These are phyloP conservation scores for Gadus chalcogrammus DNA, from an alignment of 2,113 vertebrate species.

Conservation along the genomic window DNA sequence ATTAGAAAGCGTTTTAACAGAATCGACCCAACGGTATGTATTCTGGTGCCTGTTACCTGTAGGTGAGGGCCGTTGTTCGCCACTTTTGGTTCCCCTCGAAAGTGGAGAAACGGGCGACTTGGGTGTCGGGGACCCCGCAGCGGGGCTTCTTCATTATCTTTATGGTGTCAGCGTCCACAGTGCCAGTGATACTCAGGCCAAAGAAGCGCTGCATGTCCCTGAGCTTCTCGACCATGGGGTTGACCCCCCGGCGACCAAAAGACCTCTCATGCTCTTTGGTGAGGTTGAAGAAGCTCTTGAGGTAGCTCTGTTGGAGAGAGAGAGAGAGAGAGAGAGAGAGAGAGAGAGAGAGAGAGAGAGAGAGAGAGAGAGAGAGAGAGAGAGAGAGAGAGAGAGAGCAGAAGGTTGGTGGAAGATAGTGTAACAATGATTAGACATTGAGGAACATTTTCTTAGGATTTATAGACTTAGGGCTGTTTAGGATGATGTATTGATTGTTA, in stretches of 20 bases:
- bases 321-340: background rate
- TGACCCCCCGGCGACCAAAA: constrained; percentile 1
- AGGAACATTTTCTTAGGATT: too few relatives aligned
- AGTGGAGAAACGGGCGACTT: constrained; percentile 55
- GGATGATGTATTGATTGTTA: too few relatives aligned
- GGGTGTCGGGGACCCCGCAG: constrained; percentile 78
- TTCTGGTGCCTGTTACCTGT: too few relatives aligned
- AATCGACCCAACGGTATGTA: too few relatives aligned
- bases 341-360: background rate
- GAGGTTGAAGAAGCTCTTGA: constrained; percentile 68
- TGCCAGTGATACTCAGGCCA: constrained; percentile 72
- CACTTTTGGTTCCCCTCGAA: constrained; percentile 73
- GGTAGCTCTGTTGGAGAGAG: constrained; percentile 53
- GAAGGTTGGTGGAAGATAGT: too few relatives aligned
- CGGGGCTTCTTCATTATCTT: constrained; percentile 75
- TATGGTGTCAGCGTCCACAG: constrained; percentile 68
- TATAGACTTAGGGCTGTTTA: too few relatives aligned
- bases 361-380: background rate
- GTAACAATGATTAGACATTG: too few relatives aligned
- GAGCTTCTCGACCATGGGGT: constrained; percentile 56
- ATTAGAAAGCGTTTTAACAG: too few relatives aligned
- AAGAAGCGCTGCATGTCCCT: constrained; percentile 84
- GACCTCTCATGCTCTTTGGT: constrained; percentile 16
- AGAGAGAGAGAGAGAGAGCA: background rate
- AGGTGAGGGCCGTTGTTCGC: constrained; percentile 48